Base-by-base conservation (phyloP, 2,888 invertebrate species). In the Pimpla rufipes region DNA sequence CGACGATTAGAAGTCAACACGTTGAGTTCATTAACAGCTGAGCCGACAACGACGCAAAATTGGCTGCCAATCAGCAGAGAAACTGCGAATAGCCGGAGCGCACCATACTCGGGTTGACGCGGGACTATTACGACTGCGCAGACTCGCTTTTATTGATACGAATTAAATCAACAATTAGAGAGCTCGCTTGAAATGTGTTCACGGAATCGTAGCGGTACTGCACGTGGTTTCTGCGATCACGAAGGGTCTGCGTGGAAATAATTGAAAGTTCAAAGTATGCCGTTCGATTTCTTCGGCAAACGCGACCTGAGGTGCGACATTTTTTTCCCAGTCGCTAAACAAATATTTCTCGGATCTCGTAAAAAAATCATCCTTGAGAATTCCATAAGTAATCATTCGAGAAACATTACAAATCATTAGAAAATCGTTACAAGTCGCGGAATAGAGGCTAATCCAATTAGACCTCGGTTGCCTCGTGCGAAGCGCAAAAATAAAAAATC, bases 81-180 rank as follows among this genome's bases (percentile, higher is more conserved):
- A 83, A 83, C 77, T 80, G 67, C 73, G 55, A 55, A 77, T 59
- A 47, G 52, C 45, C 40, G 59, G 77, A 55, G 18, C 68, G 29
- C 45, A 52, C 83, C 77, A 80, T 77, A 77, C 76, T 45, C 52
- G 79, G 76, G 21, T 57, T 64, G 70, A 70, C 35, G 75, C 45
- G 50, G 37, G 74, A 47, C 64, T 68, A 66, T 78, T 79, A 79
- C 68, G 62, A 50, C 70, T n/a, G 52, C 21, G 47, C 35, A 42
- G 37, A 18, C 21, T 71, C 50, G 73, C 73, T 74, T 77, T 74
- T 83, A 80, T 83, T 71, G 83, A 83, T 83, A 62, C 35, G 55
- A 80, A 83, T 83, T 74, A 80, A 83, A 80, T 77, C 73, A 68
- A 83, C 77, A 80, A 83, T 83, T 77, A 83, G 80, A 74, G 77